phyloP scores from a whole-genome alignment of 2,797 vertebrate species.

The Argyrosomus regius region DNA sequence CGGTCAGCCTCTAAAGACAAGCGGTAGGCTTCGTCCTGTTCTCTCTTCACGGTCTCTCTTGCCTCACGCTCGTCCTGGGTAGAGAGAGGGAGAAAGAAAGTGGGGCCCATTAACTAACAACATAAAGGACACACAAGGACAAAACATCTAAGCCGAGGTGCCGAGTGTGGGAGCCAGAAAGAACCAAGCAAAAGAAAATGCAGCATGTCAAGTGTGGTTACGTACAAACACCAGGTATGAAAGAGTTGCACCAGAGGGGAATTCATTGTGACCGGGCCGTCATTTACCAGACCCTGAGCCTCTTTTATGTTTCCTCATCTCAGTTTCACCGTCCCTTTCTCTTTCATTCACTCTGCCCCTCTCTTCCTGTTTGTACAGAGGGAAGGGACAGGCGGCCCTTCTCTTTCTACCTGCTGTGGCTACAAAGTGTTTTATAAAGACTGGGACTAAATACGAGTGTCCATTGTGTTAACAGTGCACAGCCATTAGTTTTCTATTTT shows the following conservation, averaged over 20 bases:
- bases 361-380: slow-evolving; percentile 87
- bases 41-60: slow-evolving; percentile 97
- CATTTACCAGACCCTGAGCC: slow-evolving; percentile 76
- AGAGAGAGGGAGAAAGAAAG: slow-evolving; percentile 36
- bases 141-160: slow-evolving; percentile 69
- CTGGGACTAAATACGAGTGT: slow-evolving; percentile 81
- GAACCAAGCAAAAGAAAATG: slow-evolving; percentile 60
- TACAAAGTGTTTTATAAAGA: slow-evolving; percentile 82
- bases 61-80: slow-evolving; percentile 97
- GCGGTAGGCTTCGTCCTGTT: slow-evolving; percentile 98
- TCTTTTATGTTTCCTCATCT: slow-evolving; percentile 82
- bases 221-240: slow-evolving; percentile 81
- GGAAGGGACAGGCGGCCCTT: slow-evolving; percentile 81
- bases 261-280: slow-evolving; percentile 75
- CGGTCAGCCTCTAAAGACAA: slow-evolving; percentile 98
- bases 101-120: slow-evolving; percentile 59
- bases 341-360: slow-evolving; percentile 74
- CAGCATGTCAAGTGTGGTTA: slow-evolving; percentile 75
- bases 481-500: slow-evolving; percentile 81
- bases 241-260: slow-evolving; percentile 81
- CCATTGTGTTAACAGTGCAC: slow-evolving; percentile 81
- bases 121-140: slow-evolving; percentile 57
- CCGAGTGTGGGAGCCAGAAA: slow-evolving; percentile 59
- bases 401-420: slow-evolving; percentile 85
- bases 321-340: slow-evolving; percentile 78